Conservation (phyloP, 2,888 invertebrate genomes). For the Oxystoma pomonae region DNA sequence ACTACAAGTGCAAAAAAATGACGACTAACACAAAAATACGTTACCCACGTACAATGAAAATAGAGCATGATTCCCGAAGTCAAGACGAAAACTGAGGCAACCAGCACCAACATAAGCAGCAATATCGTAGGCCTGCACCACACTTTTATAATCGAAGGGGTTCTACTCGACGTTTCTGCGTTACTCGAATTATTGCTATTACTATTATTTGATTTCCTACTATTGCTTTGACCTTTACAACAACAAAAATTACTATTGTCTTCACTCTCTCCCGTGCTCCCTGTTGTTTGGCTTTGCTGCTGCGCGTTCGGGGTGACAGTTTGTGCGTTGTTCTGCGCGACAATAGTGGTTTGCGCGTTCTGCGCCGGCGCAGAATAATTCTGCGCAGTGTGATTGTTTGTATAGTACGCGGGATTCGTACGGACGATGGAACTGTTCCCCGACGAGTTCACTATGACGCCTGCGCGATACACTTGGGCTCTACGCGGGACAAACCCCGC, state of each 20-base stretch:
- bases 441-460: conserved; percentile 44
- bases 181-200: background rate
- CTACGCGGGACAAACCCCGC: conserved; percentile 41
- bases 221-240: conserved; percentile 9
- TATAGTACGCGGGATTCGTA: conserved; percentile 25
- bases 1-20: too few relatives aligned
- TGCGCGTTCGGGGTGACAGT: conserved; percentile 10
- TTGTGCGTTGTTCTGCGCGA: conserved; percentile 12
- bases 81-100: conserved; percentile 56
- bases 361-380: conserved; percentile 10
- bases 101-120: conserved; percentile 53
- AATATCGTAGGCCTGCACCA: conserved; percentile 58
- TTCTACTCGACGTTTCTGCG: conserved; percentile 36
- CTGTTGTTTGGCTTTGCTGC: too few relatives aligned
- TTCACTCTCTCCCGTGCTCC: conserved; percentile 8
- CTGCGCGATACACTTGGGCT: conserved; percentile 38
- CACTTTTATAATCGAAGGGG: conserved; percentile 13
- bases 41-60: conserved; percentile 55
- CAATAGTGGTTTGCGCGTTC: conserved; percentile 9
- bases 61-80: conserved; percentile 58
- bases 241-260: conserved; percentile 14
- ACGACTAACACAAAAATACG: background rate
- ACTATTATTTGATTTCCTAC: conserved; percentile 30
- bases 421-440: conserved; percentile 42
- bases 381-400: conserved; percentile 21